phyloP scores from a whole-genome alignment of 2,113 vertebrate genomes.

The Eupsittula cactorum region DNA sequence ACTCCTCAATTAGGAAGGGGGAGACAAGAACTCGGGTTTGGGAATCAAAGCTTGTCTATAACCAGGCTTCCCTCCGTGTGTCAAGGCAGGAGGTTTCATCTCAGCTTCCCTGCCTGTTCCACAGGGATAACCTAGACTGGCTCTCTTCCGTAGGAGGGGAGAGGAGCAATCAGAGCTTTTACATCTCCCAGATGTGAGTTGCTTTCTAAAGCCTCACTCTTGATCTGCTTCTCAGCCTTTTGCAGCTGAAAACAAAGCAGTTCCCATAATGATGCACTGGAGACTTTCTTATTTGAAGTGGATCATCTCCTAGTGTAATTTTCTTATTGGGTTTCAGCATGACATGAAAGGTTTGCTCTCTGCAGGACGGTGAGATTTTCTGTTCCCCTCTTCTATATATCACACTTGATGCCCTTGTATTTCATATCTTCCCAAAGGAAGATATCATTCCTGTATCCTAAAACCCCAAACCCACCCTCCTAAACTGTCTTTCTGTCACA shows the following conservation, averaged over 20 bases:
- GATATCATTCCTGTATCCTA: neutral
- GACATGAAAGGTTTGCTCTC: neutral
- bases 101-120: fast-evolving
- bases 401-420: neutral
- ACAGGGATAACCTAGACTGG: neutral
- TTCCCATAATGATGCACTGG: neutral
- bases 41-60: fast-evolving
- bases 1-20: neutral
- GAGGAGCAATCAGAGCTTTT: neutral
- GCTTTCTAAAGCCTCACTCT: neutral
- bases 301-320: neutral
- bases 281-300: neutral
- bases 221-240: neutral
- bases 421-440: neutral
- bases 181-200: neutral
- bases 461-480: neutral
- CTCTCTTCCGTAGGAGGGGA: neutral
- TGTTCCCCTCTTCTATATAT: neutral
- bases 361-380: fast-evolving
- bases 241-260: neutral
- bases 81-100: neutral
- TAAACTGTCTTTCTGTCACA: neutral
- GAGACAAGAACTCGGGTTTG: neutral
- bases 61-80: neutral
- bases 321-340: neutral